A percentile compares a stretch with the other conserved stretches of the same genome.
These are phyloP conservation scores for Montipora efflorescens DNA, from an alignment of 64 coral and sea anemone genomes.

Conservation along the genomic window DNA sequence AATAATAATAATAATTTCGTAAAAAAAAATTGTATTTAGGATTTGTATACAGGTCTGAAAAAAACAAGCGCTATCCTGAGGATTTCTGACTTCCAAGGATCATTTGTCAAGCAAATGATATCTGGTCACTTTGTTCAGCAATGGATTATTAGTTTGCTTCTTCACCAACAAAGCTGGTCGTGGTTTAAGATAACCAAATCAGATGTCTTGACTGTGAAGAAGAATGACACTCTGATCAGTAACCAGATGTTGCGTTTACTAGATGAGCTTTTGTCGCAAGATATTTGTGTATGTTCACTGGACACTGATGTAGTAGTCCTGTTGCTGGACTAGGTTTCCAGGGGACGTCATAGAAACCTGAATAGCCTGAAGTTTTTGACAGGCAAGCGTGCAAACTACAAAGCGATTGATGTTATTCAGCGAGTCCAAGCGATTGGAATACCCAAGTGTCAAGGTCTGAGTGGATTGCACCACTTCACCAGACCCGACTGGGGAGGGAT, in stretches of 20 bases:
- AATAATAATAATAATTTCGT: neutral
- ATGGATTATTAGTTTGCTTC: slow-evolving; percentile 4
- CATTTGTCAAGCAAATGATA: neutral
- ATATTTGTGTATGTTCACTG: too few species aligned
- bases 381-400: too few species aligned
- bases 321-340: neutral
- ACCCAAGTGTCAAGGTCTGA: too few species aligned
- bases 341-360: too few species aligned
- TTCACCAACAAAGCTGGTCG: slow-evolving; percentile 25
- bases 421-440: too few species aligned
- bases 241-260: too few species aligned
- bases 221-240: slow-evolving; percentile 18
- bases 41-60: slow-evolving; percentile 20
- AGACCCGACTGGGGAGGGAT: too few species aligned
- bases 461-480: too few species aligned
- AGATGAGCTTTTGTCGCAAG: too few species aligned
- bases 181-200: slow-evolving; percentile 24
- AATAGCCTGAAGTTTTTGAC: too few species aligned
- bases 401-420: too few species aligned
- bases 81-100: slow-evolving; percentile 14
- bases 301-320: neutral
- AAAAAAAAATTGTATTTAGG: neutral
- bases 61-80: slow-evolving; percentile 1
- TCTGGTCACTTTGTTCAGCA: neutral
- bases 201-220: slow-evolving; percentile 35